These are phyloP conservation scores for Melinopterus prodromus DNA, from an alignment of 2,888 invertebrate genomes.

Conservation along the genomic window DNA sequence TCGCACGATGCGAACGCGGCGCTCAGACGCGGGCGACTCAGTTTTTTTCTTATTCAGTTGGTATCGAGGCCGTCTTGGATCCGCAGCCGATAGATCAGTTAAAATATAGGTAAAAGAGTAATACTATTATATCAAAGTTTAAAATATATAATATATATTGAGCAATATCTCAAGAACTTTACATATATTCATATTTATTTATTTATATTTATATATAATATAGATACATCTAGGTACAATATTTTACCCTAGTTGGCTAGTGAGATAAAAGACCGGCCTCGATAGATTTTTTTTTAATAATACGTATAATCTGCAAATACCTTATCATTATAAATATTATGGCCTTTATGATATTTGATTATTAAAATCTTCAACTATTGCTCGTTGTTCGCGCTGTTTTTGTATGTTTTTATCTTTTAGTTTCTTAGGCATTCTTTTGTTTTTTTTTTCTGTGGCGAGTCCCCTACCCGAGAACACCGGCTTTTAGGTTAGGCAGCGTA, in stretches of 20 bases:
- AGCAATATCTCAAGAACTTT: conserved; percentile 20
- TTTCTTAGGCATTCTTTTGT: conserved; percentile 23
- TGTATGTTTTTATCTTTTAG: conserved; percentile 32
- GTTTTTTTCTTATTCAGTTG: conserved; percentile 15
- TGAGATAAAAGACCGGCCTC: neutral
- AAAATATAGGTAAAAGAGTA: conserved; percentile 21
- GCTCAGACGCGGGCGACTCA: neutral
- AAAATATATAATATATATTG: conserved; percentile 23
- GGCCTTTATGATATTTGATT: conserved; percentile 59
- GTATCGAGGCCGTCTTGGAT: conserved; percentile 14
- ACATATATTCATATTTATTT: conserved; percentile 13
- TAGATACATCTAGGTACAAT: conserved; percentile 4
- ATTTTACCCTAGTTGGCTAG: neutral
- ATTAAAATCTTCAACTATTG: conserved; percentile 61
- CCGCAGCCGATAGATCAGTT: conserved; percentile 7
- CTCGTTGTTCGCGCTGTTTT: conserved; percentile 49
- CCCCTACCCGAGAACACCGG: conserved; percentile 13
- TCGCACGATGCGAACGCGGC: conserved; percentile 39
- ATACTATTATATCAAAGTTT: conserved; percentile 14
- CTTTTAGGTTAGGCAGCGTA: neutral
- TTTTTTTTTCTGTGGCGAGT: conserved; percentile 7
- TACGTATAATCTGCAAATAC: conserved; percentile 8
- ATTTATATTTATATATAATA: neutral
- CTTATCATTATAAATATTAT: conserved; percentile 46
- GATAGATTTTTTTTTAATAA: neutral